A percentile compares a stretch with the other conserved stretches of the same genome.
These are phyloP conservation scores for Pocillopora damicornis DNA, from an alignment of 64 coral and sea anemone genomes.

Conservation along the genomic window DNA sequence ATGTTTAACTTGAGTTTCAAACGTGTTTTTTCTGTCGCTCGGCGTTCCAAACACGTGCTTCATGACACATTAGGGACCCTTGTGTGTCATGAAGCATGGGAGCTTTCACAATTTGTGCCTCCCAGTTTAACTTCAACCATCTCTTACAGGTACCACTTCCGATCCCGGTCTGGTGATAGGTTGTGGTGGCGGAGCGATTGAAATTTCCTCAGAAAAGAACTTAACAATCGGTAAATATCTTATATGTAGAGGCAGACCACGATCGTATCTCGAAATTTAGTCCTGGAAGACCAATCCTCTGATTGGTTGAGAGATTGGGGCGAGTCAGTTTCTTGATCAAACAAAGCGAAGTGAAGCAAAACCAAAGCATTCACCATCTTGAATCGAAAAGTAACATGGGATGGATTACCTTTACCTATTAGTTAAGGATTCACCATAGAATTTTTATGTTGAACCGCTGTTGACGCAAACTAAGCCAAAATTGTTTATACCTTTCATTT, in stretches of 20 bases:
- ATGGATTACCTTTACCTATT: too few relatives aligned
- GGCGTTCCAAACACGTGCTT: not conserved
- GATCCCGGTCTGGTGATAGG: not conserved
- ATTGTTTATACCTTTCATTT: not conserved
- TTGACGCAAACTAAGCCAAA: too few relatives aligned
- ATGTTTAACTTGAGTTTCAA: too few relatives aligned
- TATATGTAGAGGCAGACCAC: not conserved
- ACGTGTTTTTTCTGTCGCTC: too few relatives aligned
- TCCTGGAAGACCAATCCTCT: too few relatives aligned
- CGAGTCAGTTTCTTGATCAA: too few relatives aligned
- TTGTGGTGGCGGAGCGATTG: slow-evolving; percentile 51
- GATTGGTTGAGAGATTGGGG: not conserved
- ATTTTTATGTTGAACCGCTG: too few relatives aligned
- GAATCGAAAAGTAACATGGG: too few relatives aligned
- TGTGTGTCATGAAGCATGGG: not conserved
- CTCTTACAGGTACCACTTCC: slow-evolving; percentile 12
- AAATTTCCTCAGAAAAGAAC: slow-evolving; percentile 34
- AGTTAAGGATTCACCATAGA: too few relatives aligned
- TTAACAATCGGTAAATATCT: slow-evolving; percentile 51
- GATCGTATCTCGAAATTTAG: not conserved
- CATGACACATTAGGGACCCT: not conserved
- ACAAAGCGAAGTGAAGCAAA: too few relatives aligned
- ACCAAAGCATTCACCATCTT: too few relatives aligned
- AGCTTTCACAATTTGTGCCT: not conserved
- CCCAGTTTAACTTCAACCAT: not conserved